Percentiles rank a stretch among this genome's conserved stretches.
Conservation (phyloP, 2,113 vertebrate genomes). For the Bungarus multicinctus region DNA sequence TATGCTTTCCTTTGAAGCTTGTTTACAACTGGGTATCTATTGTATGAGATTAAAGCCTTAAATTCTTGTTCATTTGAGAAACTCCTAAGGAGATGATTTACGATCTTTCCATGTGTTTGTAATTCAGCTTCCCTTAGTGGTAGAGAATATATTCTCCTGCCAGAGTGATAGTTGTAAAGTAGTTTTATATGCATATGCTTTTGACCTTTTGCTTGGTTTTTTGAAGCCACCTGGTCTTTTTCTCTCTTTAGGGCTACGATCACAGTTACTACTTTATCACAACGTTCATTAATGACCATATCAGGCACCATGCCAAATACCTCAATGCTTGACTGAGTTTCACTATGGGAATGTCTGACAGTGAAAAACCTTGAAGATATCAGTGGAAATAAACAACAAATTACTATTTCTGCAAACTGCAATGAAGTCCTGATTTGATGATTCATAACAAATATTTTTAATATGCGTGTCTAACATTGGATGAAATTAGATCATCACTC, state of each 20-base stretch:
- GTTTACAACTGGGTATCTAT: neutral
- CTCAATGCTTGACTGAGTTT: conserved; percentile 78
- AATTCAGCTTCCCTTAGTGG: neutral
- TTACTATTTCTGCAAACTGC: conserved; percentile 6
- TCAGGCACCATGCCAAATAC: conserved; percentile 94
- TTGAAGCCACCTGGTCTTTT: conserved; percentile 5
- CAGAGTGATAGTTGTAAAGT: neutral
- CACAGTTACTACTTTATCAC: conserved; percentile 97
- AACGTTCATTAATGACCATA: conserved; percentile 90
- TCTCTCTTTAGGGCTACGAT: conserved; percentile 84
- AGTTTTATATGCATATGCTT: neutral
- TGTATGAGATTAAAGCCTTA: neutral
- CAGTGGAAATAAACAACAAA: neutral
- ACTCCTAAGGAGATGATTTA: neutral
- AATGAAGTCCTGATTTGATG: conserved; percentile 13
- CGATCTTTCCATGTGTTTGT: too few species aligned
- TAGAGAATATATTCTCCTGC: neutral
- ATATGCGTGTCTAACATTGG: neutral
- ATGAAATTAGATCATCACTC: neutral
- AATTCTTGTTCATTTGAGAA: neutral
- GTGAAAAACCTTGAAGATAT: conserved; percentile 1
- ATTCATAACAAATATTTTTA: conserved; percentile 46
- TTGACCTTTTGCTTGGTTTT: neutral
- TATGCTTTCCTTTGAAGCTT: neutral
- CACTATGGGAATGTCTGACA: neutral